Evolutionary conservation across 1,140 invertebrate species (phyloP).

Genomic region (Propsilocerus akamusi): DNA sequence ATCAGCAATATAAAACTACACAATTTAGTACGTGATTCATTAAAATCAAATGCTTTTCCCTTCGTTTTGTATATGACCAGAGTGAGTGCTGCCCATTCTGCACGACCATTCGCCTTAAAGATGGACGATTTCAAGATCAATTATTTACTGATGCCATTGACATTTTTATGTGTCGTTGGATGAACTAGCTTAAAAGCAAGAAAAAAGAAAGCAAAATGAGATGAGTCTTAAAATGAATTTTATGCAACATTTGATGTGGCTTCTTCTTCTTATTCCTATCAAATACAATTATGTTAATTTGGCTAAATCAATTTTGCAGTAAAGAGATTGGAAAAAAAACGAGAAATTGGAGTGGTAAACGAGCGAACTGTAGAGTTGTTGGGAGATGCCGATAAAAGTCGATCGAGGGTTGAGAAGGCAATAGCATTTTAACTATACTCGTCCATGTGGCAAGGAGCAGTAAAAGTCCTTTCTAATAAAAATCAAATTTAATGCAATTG

Average conservation of each 20-base stretch:
- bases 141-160: constrained; percentile 1
- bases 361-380: not conserved
- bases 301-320: constrained; percentile 1
- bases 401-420: no score
- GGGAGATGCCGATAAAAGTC: not conserved
- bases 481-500: constrained; percentile 4
- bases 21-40: constrained; percentile 2
- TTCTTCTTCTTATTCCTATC: not conserved
- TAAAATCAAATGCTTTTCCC: not conserved
- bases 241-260: constrained; percentile 3
- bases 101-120: not conserved
- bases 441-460: not conserved
- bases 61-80: not conserved
- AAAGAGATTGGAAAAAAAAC: not conserved
- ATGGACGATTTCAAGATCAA: not conserved
- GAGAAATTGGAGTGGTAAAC: not conserved
- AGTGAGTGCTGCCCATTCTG: not conserved
- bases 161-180: not conserved
- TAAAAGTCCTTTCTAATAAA: not conserved
- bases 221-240: constrained; percentile 1
- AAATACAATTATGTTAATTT: constrained; percentile 3
- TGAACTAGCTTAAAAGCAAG: not conserved
- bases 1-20: not conserved
- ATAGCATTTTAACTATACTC: no score
- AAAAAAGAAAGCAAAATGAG: not conserved